phyloP scores from a whole-genome alignment of 2,888 invertebrate genomes.

The Seira ritae region DNA sequence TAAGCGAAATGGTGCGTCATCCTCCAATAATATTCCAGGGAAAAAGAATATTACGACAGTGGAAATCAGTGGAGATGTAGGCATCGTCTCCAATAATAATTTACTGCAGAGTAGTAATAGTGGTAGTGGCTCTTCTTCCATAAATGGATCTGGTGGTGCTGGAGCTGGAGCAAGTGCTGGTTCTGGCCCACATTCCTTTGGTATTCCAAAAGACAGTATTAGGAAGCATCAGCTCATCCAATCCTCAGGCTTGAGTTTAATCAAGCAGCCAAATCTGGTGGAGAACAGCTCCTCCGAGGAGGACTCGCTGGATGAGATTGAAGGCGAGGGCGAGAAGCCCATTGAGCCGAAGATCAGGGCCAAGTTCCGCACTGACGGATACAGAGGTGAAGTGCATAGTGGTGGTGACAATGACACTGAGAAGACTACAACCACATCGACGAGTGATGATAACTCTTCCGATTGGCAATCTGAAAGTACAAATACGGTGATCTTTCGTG shows the following conservation, averaged over 20 bases:
- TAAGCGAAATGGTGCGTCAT: background rate
- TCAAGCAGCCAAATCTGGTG: constrained; percentile 39
- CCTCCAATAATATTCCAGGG: constrained; percentile 31
- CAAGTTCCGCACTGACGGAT: constrained; percentile 23
- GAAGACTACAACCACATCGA: constrained; percentile 35
- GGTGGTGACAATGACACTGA: constrained; percentile 61
- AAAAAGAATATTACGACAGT: constrained; percentile 67
- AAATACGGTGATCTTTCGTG: constrained; percentile 68
- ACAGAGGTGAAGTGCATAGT: constrained; percentile 51
- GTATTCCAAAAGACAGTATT: background rate
- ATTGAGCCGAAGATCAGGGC: constrained; percentile 51
- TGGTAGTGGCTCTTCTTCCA: background rate
- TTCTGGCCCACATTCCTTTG: too few relatives aligned
- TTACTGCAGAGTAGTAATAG: constrained; percentile 31
- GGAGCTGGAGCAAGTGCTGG: background rate
- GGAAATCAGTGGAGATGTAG: constrained; percentile 70
- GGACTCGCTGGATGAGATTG: constrained; percentile 1
- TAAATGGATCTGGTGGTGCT: background rate
- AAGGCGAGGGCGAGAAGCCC: constrained; percentile 18
- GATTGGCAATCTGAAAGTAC: constrained; percentile 71
- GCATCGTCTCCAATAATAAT: constrained; percentile 63
- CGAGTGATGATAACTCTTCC: constrained; percentile 61
- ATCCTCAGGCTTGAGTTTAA: constrained; percentile 60
- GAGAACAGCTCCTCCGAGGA: constrained; percentile 30
- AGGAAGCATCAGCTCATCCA: constrained; percentile 44